These are phyloP conservation scores for Dilophus febrilis DNA, from an alignment of 2,888 invertebrate species.

Conservation along the genomic window DNA sequence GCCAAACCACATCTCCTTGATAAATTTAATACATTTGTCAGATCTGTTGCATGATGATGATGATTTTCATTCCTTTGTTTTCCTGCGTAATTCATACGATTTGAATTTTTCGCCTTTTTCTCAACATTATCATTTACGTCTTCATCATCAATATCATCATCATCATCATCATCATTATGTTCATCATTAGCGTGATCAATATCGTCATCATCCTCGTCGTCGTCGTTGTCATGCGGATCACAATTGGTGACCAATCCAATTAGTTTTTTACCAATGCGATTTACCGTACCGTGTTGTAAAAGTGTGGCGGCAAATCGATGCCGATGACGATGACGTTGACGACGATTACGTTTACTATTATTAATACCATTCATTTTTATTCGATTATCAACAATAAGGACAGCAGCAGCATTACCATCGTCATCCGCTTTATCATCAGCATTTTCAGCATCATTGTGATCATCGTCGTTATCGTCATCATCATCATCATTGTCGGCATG, in stretches of 20 bases:
- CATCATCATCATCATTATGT: neutral
- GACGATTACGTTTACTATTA: neutral
- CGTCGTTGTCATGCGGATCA: too few species aligned
- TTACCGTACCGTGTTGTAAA: too few species aligned
- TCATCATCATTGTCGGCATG: too few species aligned
- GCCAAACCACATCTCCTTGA: conserved; percentile 38
- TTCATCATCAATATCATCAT: neutral
- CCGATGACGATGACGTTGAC: neutral
- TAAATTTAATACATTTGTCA: conserved; percentile 48
- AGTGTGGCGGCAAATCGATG: conserved; percentile 7
- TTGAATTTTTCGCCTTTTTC: conserved; percentile 9
- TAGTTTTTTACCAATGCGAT: too few species aligned
- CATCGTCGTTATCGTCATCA: too few species aligned
- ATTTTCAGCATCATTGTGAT: too few species aligned
- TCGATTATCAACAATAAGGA: too few species aligned
- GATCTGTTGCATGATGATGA: conserved; percentile 17
- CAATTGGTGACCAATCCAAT: neutral
- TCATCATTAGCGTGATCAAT: neutral
- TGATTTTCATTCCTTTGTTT: neutral
- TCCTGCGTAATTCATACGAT: too few species aligned
- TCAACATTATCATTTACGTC: conserved; percentile 12
- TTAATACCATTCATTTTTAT: too few species aligned
- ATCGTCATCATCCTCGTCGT: too few species aligned
- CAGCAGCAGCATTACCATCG: too few species aligned
- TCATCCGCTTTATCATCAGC: too few species aligned